Evolutionary conservation across 2,888 invertebrate species (phyloP), one percentile per base, ranked within the genome.

Genomic region (Hyalella azteca): DNA sequence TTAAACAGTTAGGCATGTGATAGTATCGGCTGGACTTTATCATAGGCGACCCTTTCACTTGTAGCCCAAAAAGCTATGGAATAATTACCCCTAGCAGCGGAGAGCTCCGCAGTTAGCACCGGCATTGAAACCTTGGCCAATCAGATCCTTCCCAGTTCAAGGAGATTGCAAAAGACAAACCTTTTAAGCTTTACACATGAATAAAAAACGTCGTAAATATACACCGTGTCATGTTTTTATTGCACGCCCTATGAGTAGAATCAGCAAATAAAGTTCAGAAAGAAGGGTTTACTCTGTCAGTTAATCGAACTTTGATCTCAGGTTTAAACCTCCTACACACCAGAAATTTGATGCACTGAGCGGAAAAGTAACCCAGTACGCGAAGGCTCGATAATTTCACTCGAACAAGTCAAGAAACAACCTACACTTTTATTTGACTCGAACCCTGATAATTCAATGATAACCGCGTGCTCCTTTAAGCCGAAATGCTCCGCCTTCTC

Each of bases 1-100:
- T 29, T 4, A 66, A 66, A 66, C 66, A 66, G 66, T 66, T 66
- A 66, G 36, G 66, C 66, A 19, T 36, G 39, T 36, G 66, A 66
- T 66, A 29, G 66, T 36, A 66, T 66, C 66, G 66, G 19, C 5
- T n/a, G 36, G 66, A 36, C 66, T 66, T 66, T 66, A 66, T 66
- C 66, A 66, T 36, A 66, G 66, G 66, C 66, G 36, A 66, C 66
- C 66, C 66, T 66, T 66, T 66, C 66, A 66, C 66, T 66, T 66
- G 32, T 7, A 36, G 66, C 66, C 66, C 36, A 32, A 66, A 66
- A 36, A 66, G 36, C 66, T 66, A 11, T 7, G 36, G 19, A 66
- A 11, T 66, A 66, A 66, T 66, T 66, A 66, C 36, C 26, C 66
- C 5, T 36, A 36, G 19, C n/a, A 7, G 32, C 19, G 66, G 7